These are phyloP conservation scores for Nymphalis polychloros DNA, from an alignment of 2,888 invertebrate genomes.

Conservation along the genomic window DNA sequence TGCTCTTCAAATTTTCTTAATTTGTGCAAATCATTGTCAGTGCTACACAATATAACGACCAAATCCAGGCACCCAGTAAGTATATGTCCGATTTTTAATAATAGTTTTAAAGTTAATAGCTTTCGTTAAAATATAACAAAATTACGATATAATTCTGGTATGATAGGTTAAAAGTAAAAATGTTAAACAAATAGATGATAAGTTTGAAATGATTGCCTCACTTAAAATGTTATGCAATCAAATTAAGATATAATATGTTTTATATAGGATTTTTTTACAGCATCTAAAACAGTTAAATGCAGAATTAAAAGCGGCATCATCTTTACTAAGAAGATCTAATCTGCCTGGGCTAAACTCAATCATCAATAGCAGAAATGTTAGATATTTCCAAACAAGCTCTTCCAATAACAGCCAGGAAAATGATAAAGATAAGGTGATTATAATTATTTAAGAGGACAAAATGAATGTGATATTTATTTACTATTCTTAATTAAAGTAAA, in stretches of 20 bases:
- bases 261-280: too few relatives aligned
- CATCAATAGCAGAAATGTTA: slow-evolving; percentile 37
- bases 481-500: too few relatives aligned
- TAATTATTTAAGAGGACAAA: too few relatives aligned
- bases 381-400: slow-evolving; percentile 58
- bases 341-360: slow-evolving; percentile 60
- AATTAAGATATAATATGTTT: too few relatives aligned
- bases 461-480: too few relatives aligned
- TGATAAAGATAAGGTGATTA: slow-evolving; percentile 54
- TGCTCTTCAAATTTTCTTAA: slow-evolving; percentile 52
- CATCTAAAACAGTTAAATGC: slow-evolving; percentile 61
- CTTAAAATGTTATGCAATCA: too few relatives aligned
- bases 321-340: slow-evolving; percentile 78
- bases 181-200: neutral
- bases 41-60: slow-evolving; percentile 58
- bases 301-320: slow-evolving; percentile 82
- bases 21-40: slow-evolving; percentile 65
- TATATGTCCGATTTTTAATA: slow-evolving; percentile 14
- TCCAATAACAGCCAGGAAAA: slow-evolving; percentile 48
- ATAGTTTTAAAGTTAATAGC: neutral
- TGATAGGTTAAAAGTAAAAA: neutral
- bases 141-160: slow-evolving; percentile 37
- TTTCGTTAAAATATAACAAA: neutral
- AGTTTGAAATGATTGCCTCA: too few relatives aligned
- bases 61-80: slow-evolving; percentile 66